Conservation (phyloP, 2,113 vertebrate species). For the Diphyllodes magnificus region DNA sequence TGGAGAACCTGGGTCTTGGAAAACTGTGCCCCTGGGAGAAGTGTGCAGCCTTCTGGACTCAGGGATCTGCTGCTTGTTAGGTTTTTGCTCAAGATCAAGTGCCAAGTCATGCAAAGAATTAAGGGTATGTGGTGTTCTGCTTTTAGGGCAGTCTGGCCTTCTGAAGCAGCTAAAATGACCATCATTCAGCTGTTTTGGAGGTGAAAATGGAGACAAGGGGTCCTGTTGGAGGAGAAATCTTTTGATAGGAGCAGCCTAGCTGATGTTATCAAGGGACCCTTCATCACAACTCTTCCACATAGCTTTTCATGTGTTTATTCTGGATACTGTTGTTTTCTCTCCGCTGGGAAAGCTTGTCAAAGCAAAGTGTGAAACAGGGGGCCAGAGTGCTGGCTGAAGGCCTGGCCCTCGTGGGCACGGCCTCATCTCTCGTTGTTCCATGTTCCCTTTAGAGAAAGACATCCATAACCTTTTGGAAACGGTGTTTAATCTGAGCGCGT, state of each 20-base stretch:
- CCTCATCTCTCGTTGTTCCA: fast-evolving
- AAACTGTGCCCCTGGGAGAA: not conserved
- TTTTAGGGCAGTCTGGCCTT: not conserved
- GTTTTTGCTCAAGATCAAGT: not conserved
- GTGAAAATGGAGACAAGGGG: not conserved
- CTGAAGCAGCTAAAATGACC: not conserved
- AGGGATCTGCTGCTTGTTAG: not conserved
- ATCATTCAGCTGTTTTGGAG: not conserved
- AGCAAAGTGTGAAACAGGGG: not conserved
- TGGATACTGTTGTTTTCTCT: not conserved
- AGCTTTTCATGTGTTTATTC: not conserved
- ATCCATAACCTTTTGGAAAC: not conserved
- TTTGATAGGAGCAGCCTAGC: not conserved
- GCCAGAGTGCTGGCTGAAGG: not conserved
- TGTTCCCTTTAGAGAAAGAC: not conserved
- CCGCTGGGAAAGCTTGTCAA: not conserved
- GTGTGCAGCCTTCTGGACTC: fast-evolving
- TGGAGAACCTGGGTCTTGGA: not conserved
- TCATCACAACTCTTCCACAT: not conserved
- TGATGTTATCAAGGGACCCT: not conserved
- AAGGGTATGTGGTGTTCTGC: not conserved
- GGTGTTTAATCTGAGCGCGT: fast-evolving
- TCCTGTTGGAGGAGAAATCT: not conserved
- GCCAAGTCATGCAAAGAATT: not conserved
- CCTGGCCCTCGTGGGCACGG: not conserved